Base-by-base conservation (phyloP, 1,140 invertebrate genomes). In the Anastatus disparis region DNA sequence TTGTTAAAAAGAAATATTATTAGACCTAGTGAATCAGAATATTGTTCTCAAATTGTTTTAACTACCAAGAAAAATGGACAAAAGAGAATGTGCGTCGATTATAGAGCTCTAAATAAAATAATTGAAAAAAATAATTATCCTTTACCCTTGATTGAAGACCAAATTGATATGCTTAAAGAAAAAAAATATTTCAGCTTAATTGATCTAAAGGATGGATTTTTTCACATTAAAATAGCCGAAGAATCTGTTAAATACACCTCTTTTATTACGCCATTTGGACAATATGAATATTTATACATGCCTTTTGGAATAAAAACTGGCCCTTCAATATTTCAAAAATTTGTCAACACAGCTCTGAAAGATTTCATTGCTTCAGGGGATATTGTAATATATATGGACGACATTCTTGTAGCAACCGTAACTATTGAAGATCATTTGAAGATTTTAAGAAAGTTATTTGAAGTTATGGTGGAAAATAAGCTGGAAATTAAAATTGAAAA, bases 341-440 rank as follows among this genome's bases (percentile, higher is more conserved):
- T 77, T 29, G 74, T 84, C 20, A 77, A 79, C 38, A 42, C 66
- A 17, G 72, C 79, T 3, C 69, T 82, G 38, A 56, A 61, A 68
- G 52, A 74, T 22, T 40, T 78, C 13, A 50, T 78, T 15, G 70
- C 68, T 3, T 62, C 63, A 0, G 67, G 71, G 15, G 50, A 62
- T 15, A 13, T 74, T 44, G n/a, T 74, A 35, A 53, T 75, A 38
- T 80, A 78, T 55, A 69, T 77, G 24, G 76, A 81, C 66, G 76
- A 80, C 61, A 71, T 81, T 8, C 53, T 79, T 13, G 70, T 81
- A 2, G 74, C 72, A 6, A 72, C 72, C 0, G 20, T 17, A 9
- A 73, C 61, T 3, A 44, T 75, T 3, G 65, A 71, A 26, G 17
- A 72, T 17, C 68, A 77, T 63, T 31, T 71, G 3, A 12, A 44